Percentiles rank a stretch among this genome's conserved stretches.
Conservation (phyloP, 2,888 invertebrate species). For the Hypselothyrea guttata region DNA sequence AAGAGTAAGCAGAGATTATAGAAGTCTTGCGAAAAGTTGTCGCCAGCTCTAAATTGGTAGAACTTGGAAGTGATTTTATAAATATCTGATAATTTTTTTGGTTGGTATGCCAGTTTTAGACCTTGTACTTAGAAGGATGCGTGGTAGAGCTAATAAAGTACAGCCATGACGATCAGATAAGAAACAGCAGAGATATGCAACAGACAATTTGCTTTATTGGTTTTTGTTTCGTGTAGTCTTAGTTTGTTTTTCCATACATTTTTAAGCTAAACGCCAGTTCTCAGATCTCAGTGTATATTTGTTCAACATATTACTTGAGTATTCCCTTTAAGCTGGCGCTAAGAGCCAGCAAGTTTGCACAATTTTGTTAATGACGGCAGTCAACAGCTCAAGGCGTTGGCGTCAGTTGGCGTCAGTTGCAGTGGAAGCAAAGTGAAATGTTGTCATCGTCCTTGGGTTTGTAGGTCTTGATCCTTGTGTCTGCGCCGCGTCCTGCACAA, state of each 20-base stretch:
- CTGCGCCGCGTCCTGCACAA: slow-evolving; percentile 30
- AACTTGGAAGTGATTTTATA: too few relatives aligned
- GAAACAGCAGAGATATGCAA: too few relatives aligned
- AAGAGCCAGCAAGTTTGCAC: slow-evolving; percentile 41
- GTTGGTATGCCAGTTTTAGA: too few relatives aligned
- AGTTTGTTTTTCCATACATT: neutral
- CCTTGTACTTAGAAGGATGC: too few relatives aligned
- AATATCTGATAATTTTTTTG: too few relatives aligned
- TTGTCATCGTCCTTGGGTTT: slow-evolving; percentile 7
- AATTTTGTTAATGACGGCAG: slow-evolving; percentile 53
- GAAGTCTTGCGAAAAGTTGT: too few relatives aligned
- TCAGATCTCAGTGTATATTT: slow-evolving; percentile 26
- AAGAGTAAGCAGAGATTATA: too few relatives aligned
- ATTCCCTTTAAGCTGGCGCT: slow-evolving; percentile 19
- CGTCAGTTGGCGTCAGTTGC: slow-evolving; percentile 7
- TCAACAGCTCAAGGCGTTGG: slow-evolving; percentile 34
- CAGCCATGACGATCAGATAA: too few relatives aligned
- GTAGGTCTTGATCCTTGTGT: slow-evolving; percentile 13
- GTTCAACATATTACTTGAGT: slow-evolving; percentile 25
- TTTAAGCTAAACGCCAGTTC: slow-evolving; percentile 3
- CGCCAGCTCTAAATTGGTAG: too few relatives aligned
- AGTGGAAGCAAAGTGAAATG: slow-evolving; percentile 14
- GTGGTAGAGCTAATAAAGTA: too few relatives aligned
- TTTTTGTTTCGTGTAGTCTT: too few relatives aligned
- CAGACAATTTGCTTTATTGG: too few relatives aligned